phyloP scores from a whole-genome alignment of 2,797 vertebrate species.

The Clamator glandarius region DNA sequence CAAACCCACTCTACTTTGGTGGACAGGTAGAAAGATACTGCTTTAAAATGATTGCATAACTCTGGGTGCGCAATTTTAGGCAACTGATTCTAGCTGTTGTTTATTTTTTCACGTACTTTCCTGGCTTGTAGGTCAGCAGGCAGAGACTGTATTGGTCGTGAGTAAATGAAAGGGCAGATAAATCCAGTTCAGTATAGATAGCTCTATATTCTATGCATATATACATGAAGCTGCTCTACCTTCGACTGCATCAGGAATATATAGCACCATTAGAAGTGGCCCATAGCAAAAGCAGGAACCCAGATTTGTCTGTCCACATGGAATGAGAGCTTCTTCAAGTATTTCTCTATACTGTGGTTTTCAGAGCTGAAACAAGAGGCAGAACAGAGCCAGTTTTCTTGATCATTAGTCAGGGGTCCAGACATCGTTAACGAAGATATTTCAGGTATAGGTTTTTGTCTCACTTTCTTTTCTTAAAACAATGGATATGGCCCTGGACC shows the following conservation, averaged over 20 bases:
- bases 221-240: neutral
- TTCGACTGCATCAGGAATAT: neutral
- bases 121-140: neutral
- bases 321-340: neutral
- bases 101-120: neutral
- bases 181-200: neutral
- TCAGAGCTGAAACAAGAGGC: neutral
- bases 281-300: neutral
- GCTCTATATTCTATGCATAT: too few species aligned
- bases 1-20: neutral
- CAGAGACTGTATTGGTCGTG: neutral
- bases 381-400: neutral
- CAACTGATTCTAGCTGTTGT: neutral
- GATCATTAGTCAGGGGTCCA: neutral
- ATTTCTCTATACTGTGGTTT: neutral
- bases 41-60: neutral
- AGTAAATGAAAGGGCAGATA: neutral
- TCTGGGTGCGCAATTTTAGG: neutral
- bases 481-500: neutral
- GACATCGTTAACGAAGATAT: neutral
- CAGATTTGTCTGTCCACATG: neutral
- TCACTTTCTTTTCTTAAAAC: neutral
- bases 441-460: neutral
- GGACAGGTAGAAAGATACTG: neutral
- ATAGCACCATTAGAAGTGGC: neutral